Conservation (phyloP, 1,140 invertebrate genomes). For the Eubasilissa regina region DNA sequence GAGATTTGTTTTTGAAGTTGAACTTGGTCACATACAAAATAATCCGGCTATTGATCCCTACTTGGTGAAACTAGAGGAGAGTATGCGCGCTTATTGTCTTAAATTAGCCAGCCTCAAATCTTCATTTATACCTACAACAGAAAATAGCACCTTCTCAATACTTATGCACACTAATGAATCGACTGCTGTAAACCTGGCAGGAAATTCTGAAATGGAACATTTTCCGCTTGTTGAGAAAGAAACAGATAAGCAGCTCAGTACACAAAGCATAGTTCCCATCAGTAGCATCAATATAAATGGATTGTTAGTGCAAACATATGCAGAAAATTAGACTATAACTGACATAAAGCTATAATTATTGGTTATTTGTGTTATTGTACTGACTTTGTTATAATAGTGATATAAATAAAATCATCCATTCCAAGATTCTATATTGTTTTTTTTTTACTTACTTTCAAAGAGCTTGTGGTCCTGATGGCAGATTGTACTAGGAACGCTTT, state of each 20-base stretch:
- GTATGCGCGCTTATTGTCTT: slow-evolving; percentile 74
- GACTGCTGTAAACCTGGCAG: slow-evolving; percentile 67
- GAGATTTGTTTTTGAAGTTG: slow-evolving; percentile 74
- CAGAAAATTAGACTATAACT: slow-evolving; percentile 29
- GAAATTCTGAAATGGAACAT: slow-evolving; percentile 71
- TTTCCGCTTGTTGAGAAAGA: slow-evolving; percentile 72
- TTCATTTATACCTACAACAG: slow-evolving; percentile 70
- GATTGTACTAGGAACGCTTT: too few species aligned
- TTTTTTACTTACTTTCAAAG: too few species aligned
- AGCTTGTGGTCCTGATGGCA: too few species aligned
- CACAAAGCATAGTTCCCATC: slow-evolving; percentile 37
- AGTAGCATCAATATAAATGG: slow-evolving; percentile 28
- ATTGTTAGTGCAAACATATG: slow-evolving; percentile 25
- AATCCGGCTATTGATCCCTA: slow-evolving; percentile 72
- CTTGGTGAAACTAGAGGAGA: slow-evolving; percentile 75
- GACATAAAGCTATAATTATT: too few species aligned
- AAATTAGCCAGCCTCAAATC: slow-evolving; percentile 69
- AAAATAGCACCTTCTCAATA: slow-evolving; percentile 72
- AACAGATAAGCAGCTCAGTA: background rate
- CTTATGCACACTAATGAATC: slow-evolving; percentile 74
- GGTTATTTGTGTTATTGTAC: too few species aligned
- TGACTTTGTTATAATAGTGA: too few species aligned
- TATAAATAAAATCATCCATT: too few species aligned
- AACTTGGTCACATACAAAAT: slow-evolving; percentile 58
- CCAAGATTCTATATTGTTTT: too few species aligned